phyloP scores from a whole-genome alignment of 2,888 invertebrate species.

The Protodeltote pygarga region DNA sequence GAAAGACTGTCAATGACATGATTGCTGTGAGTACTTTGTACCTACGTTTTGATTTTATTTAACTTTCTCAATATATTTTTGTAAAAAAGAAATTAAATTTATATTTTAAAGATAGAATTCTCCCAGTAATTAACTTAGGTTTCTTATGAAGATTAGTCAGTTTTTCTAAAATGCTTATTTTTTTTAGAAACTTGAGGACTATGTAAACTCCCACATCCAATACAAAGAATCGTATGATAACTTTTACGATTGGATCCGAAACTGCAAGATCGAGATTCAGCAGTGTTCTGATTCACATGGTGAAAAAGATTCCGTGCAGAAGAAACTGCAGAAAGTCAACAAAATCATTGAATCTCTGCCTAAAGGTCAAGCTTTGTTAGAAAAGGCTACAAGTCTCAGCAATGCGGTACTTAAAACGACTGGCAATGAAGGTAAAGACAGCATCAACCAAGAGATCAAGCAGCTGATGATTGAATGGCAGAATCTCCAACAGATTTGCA shows the following conservation, averaged over 20 bases:
- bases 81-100: no score
- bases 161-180: slow-evolving; percentile 34
- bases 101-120: no score
- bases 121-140: no score
- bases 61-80: background rate
- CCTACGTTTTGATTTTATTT: background rate
- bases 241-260: slow-evolving; percentile 94
- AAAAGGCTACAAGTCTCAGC: slow-evolving; percentile 91
- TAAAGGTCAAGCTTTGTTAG: slow-evolving; percentile 90
- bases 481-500: slow-evolving; percentile 91
- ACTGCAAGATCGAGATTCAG: slow-evolving; percentile 93
- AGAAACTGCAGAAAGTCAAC: slow-evolving; percentile 91
- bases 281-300: slow-evolving; percentile 95
- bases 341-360: slow-evolving; percentile 90
- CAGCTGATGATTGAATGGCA: slow-evolving; percentile 94
- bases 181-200: slow-evolving; percentile 90
- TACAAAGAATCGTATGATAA: slow-evolving; percentile 94
- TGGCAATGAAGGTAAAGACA: slow-evolving; percentile 94
- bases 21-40: slow-evolving; percentile 84
- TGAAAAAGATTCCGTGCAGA: slow-evolving; percentile 92
- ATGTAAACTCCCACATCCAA: slow-evolving; percentile 95
- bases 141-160: no score
- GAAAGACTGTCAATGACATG: slow-evolving; percentile 88
- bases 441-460: slow-evolving; percentile 93
- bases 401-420: slow-evolving; percentile 92